These are phyloP conservation scores for Jaculus jaculus DNA, from an alignment of 2,113 vertebrate species.

Conservation along the genomic window DNA sequence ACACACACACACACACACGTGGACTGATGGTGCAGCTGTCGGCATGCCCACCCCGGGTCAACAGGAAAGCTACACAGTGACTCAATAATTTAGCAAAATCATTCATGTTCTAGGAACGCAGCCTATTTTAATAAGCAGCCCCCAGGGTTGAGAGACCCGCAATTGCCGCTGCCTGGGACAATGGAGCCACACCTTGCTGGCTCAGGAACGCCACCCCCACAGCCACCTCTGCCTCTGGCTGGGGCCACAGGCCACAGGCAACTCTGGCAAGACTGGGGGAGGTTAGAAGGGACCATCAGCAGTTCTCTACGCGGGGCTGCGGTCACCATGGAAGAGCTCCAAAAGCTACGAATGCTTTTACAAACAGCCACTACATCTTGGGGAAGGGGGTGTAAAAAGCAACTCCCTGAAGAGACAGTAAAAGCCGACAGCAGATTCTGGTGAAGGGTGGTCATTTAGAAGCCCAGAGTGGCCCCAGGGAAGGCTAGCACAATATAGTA, in stretches of 20 bases:
- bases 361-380: not conserved
- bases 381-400: not conserved
- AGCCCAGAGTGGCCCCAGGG: not conserved
- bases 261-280: not conserved
- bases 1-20: too few relatives aligned
- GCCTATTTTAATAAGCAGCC: conserved; percentile 61
- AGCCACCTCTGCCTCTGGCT: not conserved
- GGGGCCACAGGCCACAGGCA: not conserved
- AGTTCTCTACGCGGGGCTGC: not conserved
- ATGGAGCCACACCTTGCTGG: not conserved
- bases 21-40: conserved; percentile 16
- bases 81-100: conserved; percentile 64
- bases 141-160: not conserved
- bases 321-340: not conserved
- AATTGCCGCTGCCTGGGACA: not conserved
- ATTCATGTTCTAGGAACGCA: conserved; percentile 51
- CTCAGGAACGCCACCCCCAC: not conserved
- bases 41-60: not conserved
- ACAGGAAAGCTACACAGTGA: conserved; percentile 16
- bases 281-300: not conserved
- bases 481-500: not conserved
- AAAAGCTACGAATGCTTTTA: not conserved
- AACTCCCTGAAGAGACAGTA: conserved; percentile 11
- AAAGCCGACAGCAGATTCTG: not conserved
- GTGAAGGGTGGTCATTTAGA: not conserved